These are phyloP conservation scores for Peromyscus maniculatus DNA, from an alignment of 2,113 vertebrate species.

Conservation along the genomic window DNA sequence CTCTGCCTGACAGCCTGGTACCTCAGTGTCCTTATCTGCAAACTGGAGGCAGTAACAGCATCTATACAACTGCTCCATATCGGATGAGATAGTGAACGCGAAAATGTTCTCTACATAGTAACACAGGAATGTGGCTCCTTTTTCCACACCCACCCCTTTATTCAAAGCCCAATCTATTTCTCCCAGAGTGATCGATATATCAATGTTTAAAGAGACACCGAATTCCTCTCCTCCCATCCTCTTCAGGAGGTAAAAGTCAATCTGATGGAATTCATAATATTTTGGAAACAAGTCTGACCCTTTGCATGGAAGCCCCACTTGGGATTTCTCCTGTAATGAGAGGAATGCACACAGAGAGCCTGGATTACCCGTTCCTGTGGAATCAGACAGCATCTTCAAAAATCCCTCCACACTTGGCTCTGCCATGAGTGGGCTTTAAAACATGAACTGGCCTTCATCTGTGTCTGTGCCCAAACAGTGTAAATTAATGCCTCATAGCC, in stretches of 20 bases:
- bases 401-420: not conserved
- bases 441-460: not conserved
- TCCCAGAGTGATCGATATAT: not conserved
- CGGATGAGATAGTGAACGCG: not conserved
- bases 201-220: not conserved
- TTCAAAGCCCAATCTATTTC: slow-evolving; percentile 26
- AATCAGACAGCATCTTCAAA: slow-evolving; percentile 54
- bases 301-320: not conserved
- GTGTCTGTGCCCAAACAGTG: not conserved
- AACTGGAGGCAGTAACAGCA: not conserved
- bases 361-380: slow-evolving; percentile 24
- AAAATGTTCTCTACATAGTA: not conserved
- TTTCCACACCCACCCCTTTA: not conserved
- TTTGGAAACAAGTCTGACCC: not conserved
- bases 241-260: slow-evolving; percentile 37
- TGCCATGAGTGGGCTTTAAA: not conserved
- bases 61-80: not conserved
- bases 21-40: slow-evolving; percentile 21
- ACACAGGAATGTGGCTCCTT: not conserved
- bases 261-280: slow-evolving; percentile 11
- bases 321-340: slow-evolving; percentile 30
- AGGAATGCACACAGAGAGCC: not conserved
- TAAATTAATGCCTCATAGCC: not conserved
- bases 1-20: not conserved
- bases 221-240: not conserved